Base-by-base conservation (phyloP, 2,113 vertebrate genomes). In the Cinclus cinclus region DNA sequence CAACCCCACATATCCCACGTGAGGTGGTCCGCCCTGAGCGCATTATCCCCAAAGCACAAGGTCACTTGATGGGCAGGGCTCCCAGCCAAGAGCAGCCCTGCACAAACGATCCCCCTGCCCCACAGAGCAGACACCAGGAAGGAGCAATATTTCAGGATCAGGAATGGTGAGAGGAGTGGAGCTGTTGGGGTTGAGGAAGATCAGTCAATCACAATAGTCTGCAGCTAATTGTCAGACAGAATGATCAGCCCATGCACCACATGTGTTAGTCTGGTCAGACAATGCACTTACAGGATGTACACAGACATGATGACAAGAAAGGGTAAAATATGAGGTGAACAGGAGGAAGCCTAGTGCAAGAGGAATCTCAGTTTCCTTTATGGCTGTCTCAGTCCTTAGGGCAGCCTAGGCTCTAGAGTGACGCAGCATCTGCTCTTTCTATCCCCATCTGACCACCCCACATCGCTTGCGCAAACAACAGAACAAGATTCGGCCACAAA, bases 11-110 rank as follows among this genome's bases (percentile, higher is more conserved):
- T n/a, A 80, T 31, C 52, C 1, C 10, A 70, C 21, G 5, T 0
- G 1, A 78, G 56, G 56, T 2, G 2, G 47, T 58, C 83, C 0
- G 0, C 92, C 85, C 94, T 94, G 94, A 95, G 90, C 2, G 0
- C 0, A 0, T 89, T 94, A 97, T 97, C 95, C 95, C 95, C 95
- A 95, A 95, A 95, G 91, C 80, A 95, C 89, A 97, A 97, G 96
- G 96, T 87, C 96, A 97, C 96, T 97, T 97, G 64, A 60, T 25
- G 87, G 64, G 64, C 86, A 93, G 76, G 65, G 68, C 53, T 88
- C 67, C 44, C 52, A 52, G 79, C 28, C 77, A 79, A 60, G 53
- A 76, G 79, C 47, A 5, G 4, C 56, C 81, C 84, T 68, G 71
- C 81, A 82, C 52, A 78, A 89, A 75, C 0, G 0, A 37, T 91